These are phyloP conservation scores for Pelodiscus sinensis DNA, from an alignment of 2,113 vertebrate genomes.

Conservation along the genomic window DNA sequence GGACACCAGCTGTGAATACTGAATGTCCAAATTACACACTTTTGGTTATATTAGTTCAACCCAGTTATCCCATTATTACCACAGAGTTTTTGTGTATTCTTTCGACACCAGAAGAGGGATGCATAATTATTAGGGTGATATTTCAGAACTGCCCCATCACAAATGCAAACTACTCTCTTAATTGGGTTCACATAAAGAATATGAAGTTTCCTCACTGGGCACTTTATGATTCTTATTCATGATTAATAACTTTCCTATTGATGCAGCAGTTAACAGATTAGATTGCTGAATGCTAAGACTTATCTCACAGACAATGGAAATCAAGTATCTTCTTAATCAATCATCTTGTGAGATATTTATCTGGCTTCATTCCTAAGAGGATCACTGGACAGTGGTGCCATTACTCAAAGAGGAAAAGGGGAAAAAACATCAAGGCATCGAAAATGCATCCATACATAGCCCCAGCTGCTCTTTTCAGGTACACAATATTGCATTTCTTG, in stretches of 20 bases:
- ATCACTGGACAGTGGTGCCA: slow-evolving; percentile 31
- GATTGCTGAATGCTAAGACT: slow-evolving; percentile 50
- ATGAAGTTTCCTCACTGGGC: slow-evolving; percentile 45
- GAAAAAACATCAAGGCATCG: background rate
- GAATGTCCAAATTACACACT: slow-evolving; percentile 47
- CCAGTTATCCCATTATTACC: slow-evolving; percentile 64
- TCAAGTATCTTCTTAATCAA: slow-evolving; percentile 68
- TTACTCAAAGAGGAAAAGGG: slow-evolving; percentile 44
- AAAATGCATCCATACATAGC: slow-evolving; percentile 4
- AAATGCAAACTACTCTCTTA: slow-evolving; percentile 71
- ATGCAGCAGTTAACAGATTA: slow-evolving; percentile 62
- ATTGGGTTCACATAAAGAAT: slow-evolving; percentile 65
- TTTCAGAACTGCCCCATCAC: slow-evolving; percentile 60
- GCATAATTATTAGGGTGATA: slow-evolving; percentile 46
- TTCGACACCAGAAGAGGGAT: slow-evolving; percentile 48
- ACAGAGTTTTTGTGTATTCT: slow-evolving; percentile 55
- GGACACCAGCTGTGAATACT: slow-evolving; percentile 34
- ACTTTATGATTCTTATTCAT: slow-evolving; percentile 52
- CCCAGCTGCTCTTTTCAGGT: background rate
- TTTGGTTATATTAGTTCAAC: slow-evolving; percentile 60
- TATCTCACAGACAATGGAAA: slow-evolving; percentile 61
- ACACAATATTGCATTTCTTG: slow-evolving; percentile 57
- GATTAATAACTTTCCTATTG: slow-evolving; percentile 58
- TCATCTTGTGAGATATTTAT: slow-evolving; percentile 57
- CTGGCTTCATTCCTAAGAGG: slow-evolving; percentile 42